phyloP scores from a whole-genome alignment of 2,888 invertebrate genomes.

The Acrobasis consociella region DNA sequence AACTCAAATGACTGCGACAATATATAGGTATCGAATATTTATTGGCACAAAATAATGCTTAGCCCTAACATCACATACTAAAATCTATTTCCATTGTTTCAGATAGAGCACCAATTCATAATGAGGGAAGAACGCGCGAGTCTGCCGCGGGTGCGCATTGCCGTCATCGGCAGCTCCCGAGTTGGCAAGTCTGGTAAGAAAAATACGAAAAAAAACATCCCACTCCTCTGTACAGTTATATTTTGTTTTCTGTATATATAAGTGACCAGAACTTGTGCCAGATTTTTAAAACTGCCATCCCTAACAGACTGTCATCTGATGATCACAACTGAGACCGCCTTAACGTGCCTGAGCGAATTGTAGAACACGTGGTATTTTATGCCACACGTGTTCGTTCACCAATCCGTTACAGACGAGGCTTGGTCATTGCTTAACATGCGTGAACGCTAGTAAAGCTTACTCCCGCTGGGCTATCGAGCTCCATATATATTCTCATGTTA shows the following conservation, averaged over 20 bases:
- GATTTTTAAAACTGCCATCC: no score
- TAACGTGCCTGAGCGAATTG: not conserved
- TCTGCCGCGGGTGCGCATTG: constrained; percentile 87
- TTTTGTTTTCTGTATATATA: no score
- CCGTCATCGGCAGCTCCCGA: constrained; percentile 89
- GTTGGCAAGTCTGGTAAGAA: constrained; percentile 90
- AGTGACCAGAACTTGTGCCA: no score
- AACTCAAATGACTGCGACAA: no score
- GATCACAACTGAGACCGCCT: not conserved
- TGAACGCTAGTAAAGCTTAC: not conserved
- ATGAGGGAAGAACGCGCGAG: constrained; percentile 85
- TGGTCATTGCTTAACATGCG: not conserved
- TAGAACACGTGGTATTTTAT: not conserved
- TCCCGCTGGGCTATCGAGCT: not conserved
- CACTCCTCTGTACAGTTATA: constrained; percentile 16
- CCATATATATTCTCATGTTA: constrained; percentile 12
- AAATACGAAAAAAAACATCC: constrained; percentile 28
- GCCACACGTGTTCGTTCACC: not conserved
- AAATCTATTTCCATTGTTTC: constrained; percentile 51
- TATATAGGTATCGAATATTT: no score
- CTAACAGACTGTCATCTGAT: not conserved
- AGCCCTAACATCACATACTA: not conserved
- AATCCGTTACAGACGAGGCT: not conserved
- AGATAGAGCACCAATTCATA: constrained; percentile 46
- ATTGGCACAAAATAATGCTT: no score